Conservation (phyloP, 2,113 vertebrate species). For the Nanger granti region DNA sequence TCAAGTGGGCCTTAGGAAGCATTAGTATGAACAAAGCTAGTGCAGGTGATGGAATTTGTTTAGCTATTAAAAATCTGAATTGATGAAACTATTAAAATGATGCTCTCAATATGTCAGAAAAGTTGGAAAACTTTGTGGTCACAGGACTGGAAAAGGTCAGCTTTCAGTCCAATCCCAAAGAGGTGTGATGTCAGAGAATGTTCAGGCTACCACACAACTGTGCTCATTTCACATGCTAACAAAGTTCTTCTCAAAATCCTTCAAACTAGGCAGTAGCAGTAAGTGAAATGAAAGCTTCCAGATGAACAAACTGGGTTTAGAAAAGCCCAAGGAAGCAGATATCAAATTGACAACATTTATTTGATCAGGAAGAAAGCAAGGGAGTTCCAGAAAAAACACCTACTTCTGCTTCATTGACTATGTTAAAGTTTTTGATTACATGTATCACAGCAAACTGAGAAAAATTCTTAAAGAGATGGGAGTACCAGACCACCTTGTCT, state of each 20-base stretch:
- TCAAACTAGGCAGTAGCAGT: not conserved
- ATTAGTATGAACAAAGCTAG: not conserved
- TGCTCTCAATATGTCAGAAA: not conserved
- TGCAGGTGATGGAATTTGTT: not conserved
- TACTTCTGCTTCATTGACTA: not conserved
- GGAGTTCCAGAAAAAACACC: not conserved
- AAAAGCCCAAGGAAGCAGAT: not conserved
- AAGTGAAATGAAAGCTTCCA: not conserved
- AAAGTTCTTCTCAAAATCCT: not conserved
- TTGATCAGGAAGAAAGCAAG: not conserved
- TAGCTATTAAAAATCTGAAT: not conserved
- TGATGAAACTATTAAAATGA: not conserved
- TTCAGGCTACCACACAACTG: not conserved
- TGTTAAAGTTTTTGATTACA: not conserved
- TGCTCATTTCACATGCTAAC: not conserved
- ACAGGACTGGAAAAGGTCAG: not conserved
- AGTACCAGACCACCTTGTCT: not conserved
- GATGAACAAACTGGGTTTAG: not conserved
- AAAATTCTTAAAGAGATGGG: not conserved
- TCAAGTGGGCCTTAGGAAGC: not conserved
- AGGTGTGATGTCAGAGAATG: not conserved
- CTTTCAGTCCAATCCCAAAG: not conserved
- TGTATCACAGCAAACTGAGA: not conserved
- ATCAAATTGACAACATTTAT: not conserved
- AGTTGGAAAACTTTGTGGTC: not conserved